phyloP scores from a whole-genome alignment of 1,140 invertebrate species.

The Sarcophaga peregrina region DNA sequence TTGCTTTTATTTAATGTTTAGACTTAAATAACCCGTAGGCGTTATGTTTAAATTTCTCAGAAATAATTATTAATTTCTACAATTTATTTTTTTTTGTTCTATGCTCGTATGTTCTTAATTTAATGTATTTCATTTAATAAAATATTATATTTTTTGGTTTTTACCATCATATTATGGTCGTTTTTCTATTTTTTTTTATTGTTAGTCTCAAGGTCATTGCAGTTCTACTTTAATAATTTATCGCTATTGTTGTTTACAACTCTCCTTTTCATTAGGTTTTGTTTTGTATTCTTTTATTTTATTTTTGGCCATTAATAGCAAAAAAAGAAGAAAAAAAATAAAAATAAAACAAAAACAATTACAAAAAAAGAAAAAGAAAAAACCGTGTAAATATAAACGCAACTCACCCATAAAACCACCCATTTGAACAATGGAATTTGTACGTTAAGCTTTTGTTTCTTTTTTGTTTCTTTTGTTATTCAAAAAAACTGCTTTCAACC shows the following conservation, averaged over 20 bases:
- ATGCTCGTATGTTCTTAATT: background rate
- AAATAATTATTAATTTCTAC: background rate
- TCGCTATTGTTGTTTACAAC: background rate
- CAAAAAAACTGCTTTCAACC: background rate
- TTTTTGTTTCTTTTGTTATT: background rate
- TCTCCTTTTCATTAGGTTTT: background rate
- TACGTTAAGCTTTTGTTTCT: background rate
- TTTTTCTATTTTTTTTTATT: background rate
- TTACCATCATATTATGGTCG: no score
- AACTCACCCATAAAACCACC: background rate
- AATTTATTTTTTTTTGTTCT: background rate
- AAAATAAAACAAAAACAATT: background rate
- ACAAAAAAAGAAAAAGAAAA: background rate
- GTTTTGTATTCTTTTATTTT: no score
- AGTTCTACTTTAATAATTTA: conserved; percentile 9
- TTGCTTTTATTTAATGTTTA: no score
- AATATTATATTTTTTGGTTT: no score
- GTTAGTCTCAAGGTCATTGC: conserved; percentile 37
- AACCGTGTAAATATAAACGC: background rate
- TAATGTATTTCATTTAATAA: background rate
- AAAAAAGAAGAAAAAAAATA: background rate
- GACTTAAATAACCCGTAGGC: no score
- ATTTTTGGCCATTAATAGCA: background rate
- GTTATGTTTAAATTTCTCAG: no score
- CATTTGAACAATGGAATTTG: conserved; percentile 6